Evolutionary conservation across 2,888 invertebrate genomes (phyloP), one percentile per base, ranked within the genome.

Genomic region (Villa cingulata): DNA sequence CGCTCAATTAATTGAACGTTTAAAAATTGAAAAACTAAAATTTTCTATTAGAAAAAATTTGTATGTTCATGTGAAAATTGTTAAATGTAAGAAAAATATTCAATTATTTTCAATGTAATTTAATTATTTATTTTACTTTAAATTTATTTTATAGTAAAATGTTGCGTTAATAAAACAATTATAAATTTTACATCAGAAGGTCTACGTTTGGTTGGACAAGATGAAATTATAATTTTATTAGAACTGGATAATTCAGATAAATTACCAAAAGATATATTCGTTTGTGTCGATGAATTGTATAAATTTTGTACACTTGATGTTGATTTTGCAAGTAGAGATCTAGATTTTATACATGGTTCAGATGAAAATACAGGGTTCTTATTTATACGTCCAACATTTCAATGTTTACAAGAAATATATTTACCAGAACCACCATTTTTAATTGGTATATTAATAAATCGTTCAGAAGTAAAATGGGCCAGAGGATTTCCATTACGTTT

Each of bases 101-200:
- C 15, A 3, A 23, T 12, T 44, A 12, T 23, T 3, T 41, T n/a
- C 18, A n/a, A 37, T 16, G 19, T 37, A 37, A 37, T 4, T 17
- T 37, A 16, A 9, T 37, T 12, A 32, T 32, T 1, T 32, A 32
- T 32, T 32, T 32, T 44, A 38, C 38, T 32, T 7, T 38, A 52
- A 48, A 48, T 37, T 29, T 27, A 17, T 46, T 49, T 68, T 72
- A 32, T 60, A 84, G 85, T 86, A 72, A 80, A 79, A 58, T 86
- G 86, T 61, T 84, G 83, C 62, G 76, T 83, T 52, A 80, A 81
- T 59, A 77, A 77, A 56, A 72, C 72, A 51, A 81, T 81, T 50
- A 86, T 88, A 77, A 84, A 83, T 62, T 81, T 87, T 57, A 78
- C 82, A 19, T 83, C 86, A 0, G 73, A 76, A 55, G 89, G 89